Percentiles rank a stretch among this genome's conserved stretches.
Conservation (phyloP, 2,113 vertebrate species). For the Thymallus thymallus region DNA sequence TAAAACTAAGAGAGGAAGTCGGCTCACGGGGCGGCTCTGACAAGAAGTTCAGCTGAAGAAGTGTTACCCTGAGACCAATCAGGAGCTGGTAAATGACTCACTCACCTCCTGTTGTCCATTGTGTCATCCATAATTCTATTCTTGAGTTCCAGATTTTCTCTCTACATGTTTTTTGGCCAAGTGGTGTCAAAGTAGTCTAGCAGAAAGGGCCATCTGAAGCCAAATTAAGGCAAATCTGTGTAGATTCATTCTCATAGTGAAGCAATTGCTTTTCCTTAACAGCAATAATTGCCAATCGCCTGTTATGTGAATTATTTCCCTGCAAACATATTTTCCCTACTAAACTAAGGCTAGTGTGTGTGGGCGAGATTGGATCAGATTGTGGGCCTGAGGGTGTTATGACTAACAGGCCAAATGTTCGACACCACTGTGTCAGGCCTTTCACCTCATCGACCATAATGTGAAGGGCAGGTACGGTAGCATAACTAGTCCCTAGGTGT, state of each 20-base stretch:
- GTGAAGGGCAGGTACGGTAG: slow-evolving; percentile 1
- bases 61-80: slow-evolving; percentile 22
- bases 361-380: slow-evolving; percentile 6
- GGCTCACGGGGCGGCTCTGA: slow-evolving; percentile 14
- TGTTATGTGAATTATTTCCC: not conserved
- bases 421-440: slow-evolving; percentile 5
- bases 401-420: not conserved
- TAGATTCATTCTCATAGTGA: too few species aligned
- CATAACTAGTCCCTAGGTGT: not conserved
- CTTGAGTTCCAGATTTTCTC: slow-evolving; percentile 24
- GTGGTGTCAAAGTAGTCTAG: not conserved
- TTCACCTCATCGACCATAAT: slow-evolving; percentile 13
- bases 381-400: not conserved
- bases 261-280: too few species aligned
- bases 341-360: not conserved
- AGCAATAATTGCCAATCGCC: too few species aligned
- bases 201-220: too few species aligned
- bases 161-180: not conserved
- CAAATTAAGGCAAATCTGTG: too few species aligned
- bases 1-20: slow-evolving; percentile 28
- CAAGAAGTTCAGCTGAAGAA: not conserved
- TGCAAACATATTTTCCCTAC: not conserved
- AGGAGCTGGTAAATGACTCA: slow-evolving; percentile 8
- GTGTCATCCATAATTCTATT: slow-evolving; percentile 16
- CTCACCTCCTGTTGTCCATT: not conserved